Base-by-base conservation (phyloP, 2,113 vertebrate species). In the Laticauda laticaudata region DNA sequence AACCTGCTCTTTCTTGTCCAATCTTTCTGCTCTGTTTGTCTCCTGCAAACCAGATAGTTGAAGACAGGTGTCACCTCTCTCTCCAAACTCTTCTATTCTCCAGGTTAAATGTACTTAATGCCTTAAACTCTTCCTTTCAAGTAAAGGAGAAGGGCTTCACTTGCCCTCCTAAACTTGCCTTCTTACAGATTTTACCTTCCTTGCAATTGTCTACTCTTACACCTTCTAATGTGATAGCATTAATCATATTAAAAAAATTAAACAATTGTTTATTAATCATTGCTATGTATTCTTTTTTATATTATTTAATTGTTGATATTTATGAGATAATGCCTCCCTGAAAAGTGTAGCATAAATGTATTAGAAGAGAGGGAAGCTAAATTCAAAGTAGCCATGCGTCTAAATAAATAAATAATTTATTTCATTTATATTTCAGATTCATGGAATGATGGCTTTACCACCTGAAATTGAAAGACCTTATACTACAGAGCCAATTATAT, bases 401-500 rank as follows among this genome's bases (percentile, higher is more conserved):
- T 51, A 21, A 21, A 15, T 64, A 75, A 81, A 14, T 26, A 12
- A 2, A 12, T 93, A 59, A 90, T 90, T 91, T 2, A 2, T 94
- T 53, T 88, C 91, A 69, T 93, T 94, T 91, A 48, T 43, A 92
- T 97, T 97, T 90, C 96, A 98, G 98, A 97, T 98, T 87, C 98
- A 98, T 95, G 98, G 98, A 86, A 98, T 98, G 98, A 97, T 97
- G 18, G 97, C 98, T 2, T 95, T 97, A 23, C 98, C 98, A 10
- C 98, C 98, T 57, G 96, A 97, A 10, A 96, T 97, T 91, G 95
- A 97, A 89, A 96, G 97, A 88, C 97, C 97, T 0, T 97, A 98
- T 34, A 95, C 95, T 91, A 61, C 95, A 61, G 97, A 98, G 39
- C 95, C 97, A 64, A 39, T 95, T 95, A 95, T 93, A 93, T 98